Evolutionary conservation across 2,888 invertebrate genomes (phyloP).

Genomic region (Chorisops tibialis): DNA sequence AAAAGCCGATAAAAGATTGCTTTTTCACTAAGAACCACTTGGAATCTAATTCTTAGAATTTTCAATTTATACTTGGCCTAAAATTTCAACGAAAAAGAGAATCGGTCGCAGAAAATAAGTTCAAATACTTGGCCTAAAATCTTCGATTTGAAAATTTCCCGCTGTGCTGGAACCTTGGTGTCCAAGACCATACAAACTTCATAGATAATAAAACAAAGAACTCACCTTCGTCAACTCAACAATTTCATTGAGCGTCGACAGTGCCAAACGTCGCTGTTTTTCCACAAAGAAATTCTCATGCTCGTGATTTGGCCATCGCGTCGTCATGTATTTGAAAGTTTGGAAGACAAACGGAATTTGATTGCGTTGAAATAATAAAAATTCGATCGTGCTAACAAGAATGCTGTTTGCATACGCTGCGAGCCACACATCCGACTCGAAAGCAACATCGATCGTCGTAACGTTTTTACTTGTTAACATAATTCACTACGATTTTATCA

Average conservation of each 20-base stretch:
- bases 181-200: no score
- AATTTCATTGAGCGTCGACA: conserved; percentile 42
- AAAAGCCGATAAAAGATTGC: no score
- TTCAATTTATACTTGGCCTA: no score
- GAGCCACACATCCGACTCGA: conserved; percentile 45
- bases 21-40: no score
- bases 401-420: conserved; percentile 39
- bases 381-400: conserved; percentile 44
- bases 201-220: not conserved
- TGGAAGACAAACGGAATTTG: conserved; percentile 50
- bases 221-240: conserved; percentile 44
- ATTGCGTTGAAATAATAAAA: conserved; percentile 46
- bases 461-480: not conserved
- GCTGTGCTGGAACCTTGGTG: no score
- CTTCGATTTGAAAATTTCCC: no score
- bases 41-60: no score
- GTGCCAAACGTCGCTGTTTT: conserved; percentile 42
- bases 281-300: conserved; percentile 40
- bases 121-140: no score
- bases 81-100: no score
- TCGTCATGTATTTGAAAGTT: conserved; percentile 46
- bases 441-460: conserved; percentile 37
- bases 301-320: conserved; percentile 40
- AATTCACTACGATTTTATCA: not conserved
- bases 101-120: no score